phyloP scores from a whole-genome alignment of 2,113 vertebrate genomes.

The Pampusana beccarii region DNA sequence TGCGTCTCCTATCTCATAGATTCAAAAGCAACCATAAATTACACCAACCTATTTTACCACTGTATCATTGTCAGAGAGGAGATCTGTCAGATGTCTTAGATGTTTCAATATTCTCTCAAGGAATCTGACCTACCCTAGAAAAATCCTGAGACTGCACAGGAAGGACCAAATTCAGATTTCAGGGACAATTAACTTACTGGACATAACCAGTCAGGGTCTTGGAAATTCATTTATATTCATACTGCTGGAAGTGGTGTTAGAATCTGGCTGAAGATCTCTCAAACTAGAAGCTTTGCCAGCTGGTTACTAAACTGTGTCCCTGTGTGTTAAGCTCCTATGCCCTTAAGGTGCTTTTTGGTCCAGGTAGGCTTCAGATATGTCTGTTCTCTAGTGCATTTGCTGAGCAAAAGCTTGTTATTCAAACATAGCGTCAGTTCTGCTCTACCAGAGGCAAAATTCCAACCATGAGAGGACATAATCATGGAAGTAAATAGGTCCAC shows the following conservation, averaged over 20 bases:
- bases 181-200: neutral
- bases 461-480: neutral
- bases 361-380: too few species aligned
- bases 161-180: neutral
- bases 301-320: neutral
- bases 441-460: neutral
- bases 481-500: neutral
- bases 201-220: neutral
- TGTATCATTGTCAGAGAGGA: neutral
- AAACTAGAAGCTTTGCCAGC: neutral
- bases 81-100: neutral
- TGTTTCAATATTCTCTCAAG: neutral
- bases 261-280: neutral
- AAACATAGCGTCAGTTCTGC: neutral
- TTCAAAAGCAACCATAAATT: neutral
- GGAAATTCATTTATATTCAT: neutral
- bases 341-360: neutral
- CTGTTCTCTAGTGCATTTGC: too few species aligned
- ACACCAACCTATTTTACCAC: neutral
- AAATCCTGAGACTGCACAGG: neutral
- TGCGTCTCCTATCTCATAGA: neutral
- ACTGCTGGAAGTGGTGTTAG: neutral
- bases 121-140: neutral
- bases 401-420: neutral
- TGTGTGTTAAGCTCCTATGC: neutral